Evolutionary conservation across 2,888 invertebrate species (phyloP).

Genomic region (Nemapogon koenigi): DNA sequence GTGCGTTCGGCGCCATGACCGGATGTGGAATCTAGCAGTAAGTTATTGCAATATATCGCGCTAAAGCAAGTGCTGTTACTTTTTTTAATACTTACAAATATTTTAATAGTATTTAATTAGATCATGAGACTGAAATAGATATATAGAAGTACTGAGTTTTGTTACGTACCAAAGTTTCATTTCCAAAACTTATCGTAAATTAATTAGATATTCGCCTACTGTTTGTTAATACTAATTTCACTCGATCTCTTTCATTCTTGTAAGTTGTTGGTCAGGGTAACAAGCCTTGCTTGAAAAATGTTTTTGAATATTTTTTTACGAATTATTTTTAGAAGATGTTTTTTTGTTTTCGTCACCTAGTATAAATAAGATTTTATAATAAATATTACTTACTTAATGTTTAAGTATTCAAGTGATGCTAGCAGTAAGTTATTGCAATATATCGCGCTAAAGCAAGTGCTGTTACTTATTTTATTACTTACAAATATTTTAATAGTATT

Average conservation of each 20-base stretch:
- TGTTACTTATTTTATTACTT: neutral
- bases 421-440: neutral
- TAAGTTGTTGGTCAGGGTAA: neutral
- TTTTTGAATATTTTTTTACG: neutral
- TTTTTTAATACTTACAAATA: neutral
- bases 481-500: neutral
- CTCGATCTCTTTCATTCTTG: neutral
- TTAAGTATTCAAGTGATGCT: neutral
- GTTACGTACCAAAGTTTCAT: neutral
- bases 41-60: neutral
- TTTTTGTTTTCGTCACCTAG: neutral
- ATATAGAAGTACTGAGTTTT: neutral
- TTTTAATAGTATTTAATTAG: neutral
- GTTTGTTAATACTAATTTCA: neutral
- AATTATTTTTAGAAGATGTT: neutral
- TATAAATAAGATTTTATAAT: neutral
- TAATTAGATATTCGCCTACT: neutral
- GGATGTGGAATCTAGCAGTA: too few species aligned
- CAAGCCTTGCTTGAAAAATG: neutral
- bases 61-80: neutral
- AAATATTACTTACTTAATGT: neutral
- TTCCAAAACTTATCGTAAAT: neutral
- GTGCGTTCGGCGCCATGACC: too few species aligned
- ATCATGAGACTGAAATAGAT: neutral
- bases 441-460: neutral